Evolutionary conservation across 2,113 vertebrate species (phyloP).

Genomic region (Lasiurus borealis): DNA sequence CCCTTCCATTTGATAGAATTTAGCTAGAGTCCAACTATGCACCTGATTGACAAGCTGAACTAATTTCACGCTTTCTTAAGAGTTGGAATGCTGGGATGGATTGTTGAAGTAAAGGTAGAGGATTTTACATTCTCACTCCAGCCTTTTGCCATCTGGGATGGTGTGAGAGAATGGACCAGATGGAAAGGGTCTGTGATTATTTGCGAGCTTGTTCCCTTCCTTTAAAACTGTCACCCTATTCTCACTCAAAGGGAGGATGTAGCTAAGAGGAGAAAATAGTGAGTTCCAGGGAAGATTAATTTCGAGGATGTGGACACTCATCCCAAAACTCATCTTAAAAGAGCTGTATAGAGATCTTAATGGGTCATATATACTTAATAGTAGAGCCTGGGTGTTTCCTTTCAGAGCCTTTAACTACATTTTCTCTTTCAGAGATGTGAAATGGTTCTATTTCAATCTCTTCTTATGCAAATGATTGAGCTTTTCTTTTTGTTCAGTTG

Average conservation of each 20-base stretch:
- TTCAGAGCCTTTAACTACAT: background rate
- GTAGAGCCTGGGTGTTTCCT: background rate
- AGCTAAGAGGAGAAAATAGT: background rate
- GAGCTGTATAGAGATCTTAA: background rate
- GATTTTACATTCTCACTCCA: background rate
- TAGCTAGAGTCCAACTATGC: background rate
- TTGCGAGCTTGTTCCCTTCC: background rate
- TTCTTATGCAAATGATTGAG: background rate
- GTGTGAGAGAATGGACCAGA: background rate
- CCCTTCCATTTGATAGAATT: slow-evolving; percentile 20
- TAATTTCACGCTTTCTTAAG: slow-evolving; percentile 12
- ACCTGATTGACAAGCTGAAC: slow-evolving; percentile 19
- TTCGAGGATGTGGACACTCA: background rate
- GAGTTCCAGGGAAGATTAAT: background rate
- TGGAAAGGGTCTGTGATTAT: background rate
- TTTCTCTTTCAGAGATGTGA: background rate
- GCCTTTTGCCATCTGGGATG: background rate
- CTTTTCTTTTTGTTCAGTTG: background rate
- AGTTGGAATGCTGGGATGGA: background rate
- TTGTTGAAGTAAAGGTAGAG: background rate
- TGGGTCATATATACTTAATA: background rate
- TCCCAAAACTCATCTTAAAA: too few species aligned
- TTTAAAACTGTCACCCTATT: background rate
- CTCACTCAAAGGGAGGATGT: background rate
- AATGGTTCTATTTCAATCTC: background rate